A percentile compares a stretch with the other conserved stretches of the same genome.
These are phyloP conservation scores for Parthenolecanium corni DNA, from an alignment of 2,888 invertebrate genomes.

Conservation along the genomic window DNA sequence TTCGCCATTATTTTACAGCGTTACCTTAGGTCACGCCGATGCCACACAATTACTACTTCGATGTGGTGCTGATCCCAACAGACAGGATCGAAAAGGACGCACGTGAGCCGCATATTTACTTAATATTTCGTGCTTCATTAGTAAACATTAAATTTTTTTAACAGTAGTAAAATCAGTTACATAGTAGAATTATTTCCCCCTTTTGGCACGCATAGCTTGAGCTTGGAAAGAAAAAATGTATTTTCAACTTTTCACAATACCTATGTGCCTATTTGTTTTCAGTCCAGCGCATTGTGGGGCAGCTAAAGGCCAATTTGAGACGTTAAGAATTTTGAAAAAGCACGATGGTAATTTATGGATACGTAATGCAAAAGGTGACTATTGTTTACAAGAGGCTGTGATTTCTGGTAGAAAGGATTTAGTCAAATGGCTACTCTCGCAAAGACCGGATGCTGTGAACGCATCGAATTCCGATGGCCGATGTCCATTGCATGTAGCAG, in stretches of 20 bases:
- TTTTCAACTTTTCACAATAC: no score
- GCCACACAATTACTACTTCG: slow-evolving; percentile 80
- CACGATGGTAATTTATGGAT: slow-evolving; percentile 83
- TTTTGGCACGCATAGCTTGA: no score
- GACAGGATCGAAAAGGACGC: slow-evolving; percentile 83
- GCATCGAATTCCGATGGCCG: slow-evolving; percentile 86
- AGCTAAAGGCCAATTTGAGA: slow-evolving; percentile 87
- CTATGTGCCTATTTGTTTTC: slow-evolving; percentile 32
- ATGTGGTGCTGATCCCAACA: slow-evolving; percentile 79
- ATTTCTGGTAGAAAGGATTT: slow-evolving; percentile 79
- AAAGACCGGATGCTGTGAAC: slow-evolving; percentile 70
- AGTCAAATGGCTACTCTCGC: slow-evolving; percentile 74
- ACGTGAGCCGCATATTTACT: slow-evolving; percentile 45
- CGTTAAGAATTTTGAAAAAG: slow-evolving; percentile 60
- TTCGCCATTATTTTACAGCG: slow-evolving; percentile 91
- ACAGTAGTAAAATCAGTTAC: no score
- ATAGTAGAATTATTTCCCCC: no score
- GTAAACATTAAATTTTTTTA: no score
- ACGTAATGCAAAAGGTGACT: slow-evolving; percentile 83
- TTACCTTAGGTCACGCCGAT: slow-evolving; percentile 89
- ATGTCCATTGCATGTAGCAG: slow-evolving; percentile 86
- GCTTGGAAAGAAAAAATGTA: no score
- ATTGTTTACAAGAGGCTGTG: slow-evolving; percentile 92
- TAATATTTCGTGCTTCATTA: neutral
- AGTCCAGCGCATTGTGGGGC: slow-evolving; percentile 88